phyloP scores from a whole-genome alignment of 2,113 vertebrate species.

The Odontesthes bonariensis region DNA sequence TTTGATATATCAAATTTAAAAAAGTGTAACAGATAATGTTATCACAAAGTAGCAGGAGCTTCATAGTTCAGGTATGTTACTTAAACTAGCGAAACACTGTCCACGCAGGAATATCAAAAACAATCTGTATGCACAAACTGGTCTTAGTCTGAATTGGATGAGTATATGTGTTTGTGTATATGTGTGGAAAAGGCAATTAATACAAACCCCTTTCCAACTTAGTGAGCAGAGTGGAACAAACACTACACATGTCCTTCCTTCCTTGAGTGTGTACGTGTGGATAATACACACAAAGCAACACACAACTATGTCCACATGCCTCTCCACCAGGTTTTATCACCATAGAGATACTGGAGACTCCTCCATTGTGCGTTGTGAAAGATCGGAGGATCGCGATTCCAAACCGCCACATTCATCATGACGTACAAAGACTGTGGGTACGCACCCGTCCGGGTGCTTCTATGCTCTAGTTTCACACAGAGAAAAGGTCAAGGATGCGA shows the following conservation, averaged over 20 bases:
- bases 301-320: constrained; percentile 60
- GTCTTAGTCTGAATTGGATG: neutral
- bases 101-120: neutral
- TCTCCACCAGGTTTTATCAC: constrained; percentile 71
- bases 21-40: too few species aligned
- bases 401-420: constrained; percentile 46
- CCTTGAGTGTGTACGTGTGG: constrained; percentile 15
- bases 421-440: constrained; percentile 45
- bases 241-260: constrained; percentile 34
- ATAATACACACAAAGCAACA: constrained; percentile 18
- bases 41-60: neutral
- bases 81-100: neutral
- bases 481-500: constrained; percentile 61
- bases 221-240: constrained; percentile 41
- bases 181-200: constrained; percentile 53
- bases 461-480: constrained; percentile 18
- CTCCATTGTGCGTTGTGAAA: constrained; percentile 62
- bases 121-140: neutral
- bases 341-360: constrained; percentile 68
- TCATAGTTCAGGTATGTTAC: neutral
- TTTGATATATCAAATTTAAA: too few species aligned
- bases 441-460: constrained; percentile 36
- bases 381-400: constrained; percentile 37
- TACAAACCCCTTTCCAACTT: constrained; percentile 52
- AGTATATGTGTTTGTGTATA: constrained; percentile 23